These are phyloP conservation scores for Syngnathus typhle DNA, from an alignment of 2,113 vertebrate genomes.

Conservation along the genomic window DNA sequence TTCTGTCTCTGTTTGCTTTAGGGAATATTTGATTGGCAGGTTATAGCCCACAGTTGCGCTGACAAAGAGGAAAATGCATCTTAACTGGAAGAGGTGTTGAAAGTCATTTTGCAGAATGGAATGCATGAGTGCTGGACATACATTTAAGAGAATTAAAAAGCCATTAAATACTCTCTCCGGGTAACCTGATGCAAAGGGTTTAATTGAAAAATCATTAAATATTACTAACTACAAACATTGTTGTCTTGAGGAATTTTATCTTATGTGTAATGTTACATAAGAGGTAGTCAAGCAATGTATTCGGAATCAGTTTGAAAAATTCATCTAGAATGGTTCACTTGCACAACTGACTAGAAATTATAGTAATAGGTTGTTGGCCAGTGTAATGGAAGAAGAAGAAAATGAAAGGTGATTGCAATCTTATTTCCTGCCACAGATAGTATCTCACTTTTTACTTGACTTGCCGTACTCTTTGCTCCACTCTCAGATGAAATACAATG, in stretches of 20 bases:
- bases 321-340: no score
- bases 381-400: no score
- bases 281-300: not conserved
- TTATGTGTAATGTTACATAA: not conserved
- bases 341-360: no score
- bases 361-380: no score
- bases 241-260: not conserved
- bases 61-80: conserved; percentile 35
- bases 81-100: conserved; percentile 19
- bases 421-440: no score
- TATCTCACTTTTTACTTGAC: no score
- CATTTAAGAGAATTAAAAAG: not conserved
- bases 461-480: no score
- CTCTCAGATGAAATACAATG: no score
- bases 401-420: no score
- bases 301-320: no score
- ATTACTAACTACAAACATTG: not conserved
- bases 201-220: not conserved
- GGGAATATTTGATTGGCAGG: conserved; percentile 45
- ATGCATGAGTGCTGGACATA: not conserved
- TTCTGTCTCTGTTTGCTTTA: conserved; percentile 28
- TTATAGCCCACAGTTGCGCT: conserved; percentile 22
- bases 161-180: not conserved
- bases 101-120: conserved; percentile 11
- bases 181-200: not conserved